These are phyloP conservation scores for Eupeodes corollae DNA, from an alignment of 1,140 invertebrate genomes.

Conservation along the genomic window DNA sequence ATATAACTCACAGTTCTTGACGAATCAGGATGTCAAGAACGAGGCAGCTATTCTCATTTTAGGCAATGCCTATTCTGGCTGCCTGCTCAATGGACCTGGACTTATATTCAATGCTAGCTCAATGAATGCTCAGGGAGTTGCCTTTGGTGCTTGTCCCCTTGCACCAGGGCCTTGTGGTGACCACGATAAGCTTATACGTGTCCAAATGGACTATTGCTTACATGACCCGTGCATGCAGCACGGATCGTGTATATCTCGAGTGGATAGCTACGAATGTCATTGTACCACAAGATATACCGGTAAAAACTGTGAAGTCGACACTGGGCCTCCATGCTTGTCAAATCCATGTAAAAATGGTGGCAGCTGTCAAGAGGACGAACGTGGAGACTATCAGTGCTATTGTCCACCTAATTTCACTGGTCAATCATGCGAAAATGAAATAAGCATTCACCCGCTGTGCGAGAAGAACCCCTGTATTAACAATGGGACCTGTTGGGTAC, in stretches of 20 bases:
- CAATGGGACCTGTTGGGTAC: conserved; percentile 54
- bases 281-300: conserved; percentile 68
- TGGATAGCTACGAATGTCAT: conserved; percentile 65
- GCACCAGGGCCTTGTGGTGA: conserved; percentile 55
- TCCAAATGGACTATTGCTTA: conserved; percentile 56
- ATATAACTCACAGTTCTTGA: conserved; percentile 60
- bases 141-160: conserved; percentile 63
- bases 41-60: conserved; percentile 54
- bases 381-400: conserved; percentile 63
- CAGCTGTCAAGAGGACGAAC: conserved; percentile 56
- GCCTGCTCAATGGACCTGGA: conserved; percentile 70
- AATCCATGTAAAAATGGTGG: conserved; percentile 66
- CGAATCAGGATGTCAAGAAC: conserved; percentile 52
- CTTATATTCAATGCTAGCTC: conserved; percentile 59
- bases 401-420: conserved; percentile 67
- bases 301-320: conserved; percentile 73
- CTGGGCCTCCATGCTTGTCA: conserved; percentile 55
- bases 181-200: conserved; percentile 41
- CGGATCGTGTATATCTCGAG: conserved; percentile 61
- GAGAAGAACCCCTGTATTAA: conserved; percentile 60
- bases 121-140: conserved; percentile 50
- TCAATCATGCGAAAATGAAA: conserved; percentile 63
- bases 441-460: conserved; percentile 58
- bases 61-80: conserved; percentile 69
- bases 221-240: conserved; percentile 70